These are phyloP conservation scores for Petaurus breviceps DNA, from an alignment of 2,113 vertebrate species.

Conservation along the genomic window DNA sequence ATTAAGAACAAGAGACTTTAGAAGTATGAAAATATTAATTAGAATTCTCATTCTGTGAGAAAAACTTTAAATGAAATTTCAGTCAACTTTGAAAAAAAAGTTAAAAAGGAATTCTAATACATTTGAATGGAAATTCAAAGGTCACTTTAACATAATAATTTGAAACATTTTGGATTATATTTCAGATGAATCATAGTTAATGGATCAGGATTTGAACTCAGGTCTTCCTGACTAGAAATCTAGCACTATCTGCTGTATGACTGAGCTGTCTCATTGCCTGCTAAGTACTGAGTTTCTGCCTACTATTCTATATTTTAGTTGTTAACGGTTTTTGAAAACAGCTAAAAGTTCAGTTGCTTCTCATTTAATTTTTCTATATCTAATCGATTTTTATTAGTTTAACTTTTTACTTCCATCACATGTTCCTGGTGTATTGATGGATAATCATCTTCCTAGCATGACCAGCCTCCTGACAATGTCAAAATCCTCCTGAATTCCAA, in stretches of 20 bases:
- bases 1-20: neutral
- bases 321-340: too few relatives aligned
- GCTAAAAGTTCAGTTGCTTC: neutral
- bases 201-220: neutral
- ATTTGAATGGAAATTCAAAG: neutral
- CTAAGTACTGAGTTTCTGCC: neutral
- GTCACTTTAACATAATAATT: neutral
- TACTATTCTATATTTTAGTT: neutral
- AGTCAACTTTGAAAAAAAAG: neutral
- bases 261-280: neutral
- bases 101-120: neutral
- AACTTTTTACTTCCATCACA: neutral
- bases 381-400: neutral
- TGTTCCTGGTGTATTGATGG: neutral
- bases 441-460: neutral
- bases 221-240: neutral
- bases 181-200: neutral
- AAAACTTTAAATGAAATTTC: neutral
- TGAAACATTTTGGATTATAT: neutral
- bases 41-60: neutral
- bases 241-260: neutral
- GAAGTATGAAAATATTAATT: neutral
- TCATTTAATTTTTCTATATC: neutral
- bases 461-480: neutral
- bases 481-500: neutral